Base-by-base conservation (phyloP, 2,797 vertebrate genomes). In the Vireo griseus region DNA sequence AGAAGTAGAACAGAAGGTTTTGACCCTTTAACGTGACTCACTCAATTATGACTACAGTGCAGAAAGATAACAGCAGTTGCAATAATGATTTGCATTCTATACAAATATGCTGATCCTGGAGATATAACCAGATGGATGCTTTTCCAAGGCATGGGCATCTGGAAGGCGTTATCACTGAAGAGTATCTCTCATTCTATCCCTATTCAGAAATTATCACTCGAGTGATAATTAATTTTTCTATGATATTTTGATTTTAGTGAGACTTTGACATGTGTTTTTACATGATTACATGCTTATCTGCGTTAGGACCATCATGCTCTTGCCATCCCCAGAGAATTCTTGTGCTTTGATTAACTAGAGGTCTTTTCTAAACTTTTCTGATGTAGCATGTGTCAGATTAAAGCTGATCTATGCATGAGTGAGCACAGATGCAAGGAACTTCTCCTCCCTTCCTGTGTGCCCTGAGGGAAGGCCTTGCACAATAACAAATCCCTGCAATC, bases 11-110 rank as follows among this genome's bases (percentile, higher is more conserved):
- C 90, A 91, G 69, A 88, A 92, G 92, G 88, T 80, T 95, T 58
- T 95, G 94, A 90, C 92, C 94, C 90, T 73, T 91, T 86, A 22
- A 58, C 25, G 15, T 95, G 94, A 91, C 88, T 95, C 86, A 91
- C 71, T 90, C 79, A 59, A 58, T 72, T 80, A 51, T 58, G 88
- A 75, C 75, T 90, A 4, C 48, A 80, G 73, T 35, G 45, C 65
- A 66, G 73, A 75, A 92, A 78, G 82, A 73, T 88, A 95, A 94
- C 76, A 78, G 93, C 88, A 90, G 58, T 51, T 91, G 82, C 66
- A 84, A 19, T 59, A 84, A 52, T 0, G 2, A 96, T 94, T 96
- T 95, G 90, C 93, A 94, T 95, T 93, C 90, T 72, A 45, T 66
- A 86, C 88, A 86, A 93, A 88, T 66, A 25, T 45, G 73, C 93